Percentiles rank a stretch among this genome's conserved stretches.
phyloP scores from a whole-genome alignment of 2,797 vertebrate genomes.

The Rousettus madagascariensis region DNA sequence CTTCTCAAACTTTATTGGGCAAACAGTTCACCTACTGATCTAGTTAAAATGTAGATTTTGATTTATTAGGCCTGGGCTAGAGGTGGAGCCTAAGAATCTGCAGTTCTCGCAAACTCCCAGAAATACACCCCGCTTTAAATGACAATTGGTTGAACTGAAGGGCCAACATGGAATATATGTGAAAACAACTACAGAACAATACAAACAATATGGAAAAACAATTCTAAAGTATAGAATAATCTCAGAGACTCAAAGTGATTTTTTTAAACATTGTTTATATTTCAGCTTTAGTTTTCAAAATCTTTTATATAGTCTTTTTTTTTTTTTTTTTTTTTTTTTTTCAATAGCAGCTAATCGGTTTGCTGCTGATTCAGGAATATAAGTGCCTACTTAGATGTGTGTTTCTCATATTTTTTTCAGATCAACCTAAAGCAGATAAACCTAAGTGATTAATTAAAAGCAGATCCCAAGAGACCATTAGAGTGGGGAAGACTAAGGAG shows the following conservation, averaged over 20 bases:
- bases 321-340: neutral
- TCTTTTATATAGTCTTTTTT: neutral
- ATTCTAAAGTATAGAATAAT: neutral
- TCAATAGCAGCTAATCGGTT: neutral
- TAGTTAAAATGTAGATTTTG: neutral
- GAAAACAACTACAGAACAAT: neutral
- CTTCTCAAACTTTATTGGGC: neutral
- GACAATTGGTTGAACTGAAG: neutral
- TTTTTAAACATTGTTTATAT: neutral
- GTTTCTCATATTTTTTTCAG: neutral
- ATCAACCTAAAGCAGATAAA: neutral
- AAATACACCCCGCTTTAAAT: neutral
- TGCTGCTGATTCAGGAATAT: neutral
- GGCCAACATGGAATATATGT: neutral
- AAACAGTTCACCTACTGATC: neutral
- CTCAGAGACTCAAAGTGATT: neutral
- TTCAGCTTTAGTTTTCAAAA: neutral
- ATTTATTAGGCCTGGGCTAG: neutral
- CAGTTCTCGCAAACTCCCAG: neutral
- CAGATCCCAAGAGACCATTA: neutral
- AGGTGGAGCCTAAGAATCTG: neutral
- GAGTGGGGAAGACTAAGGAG: neutral
- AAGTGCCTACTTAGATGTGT: neutral
- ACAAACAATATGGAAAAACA: neutral
- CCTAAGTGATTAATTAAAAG: neutral